Evolutionary conservation across 2,888 invertebrate genomes (phyloP).

Genomic region (Halictus quadricinctus): DNA sequence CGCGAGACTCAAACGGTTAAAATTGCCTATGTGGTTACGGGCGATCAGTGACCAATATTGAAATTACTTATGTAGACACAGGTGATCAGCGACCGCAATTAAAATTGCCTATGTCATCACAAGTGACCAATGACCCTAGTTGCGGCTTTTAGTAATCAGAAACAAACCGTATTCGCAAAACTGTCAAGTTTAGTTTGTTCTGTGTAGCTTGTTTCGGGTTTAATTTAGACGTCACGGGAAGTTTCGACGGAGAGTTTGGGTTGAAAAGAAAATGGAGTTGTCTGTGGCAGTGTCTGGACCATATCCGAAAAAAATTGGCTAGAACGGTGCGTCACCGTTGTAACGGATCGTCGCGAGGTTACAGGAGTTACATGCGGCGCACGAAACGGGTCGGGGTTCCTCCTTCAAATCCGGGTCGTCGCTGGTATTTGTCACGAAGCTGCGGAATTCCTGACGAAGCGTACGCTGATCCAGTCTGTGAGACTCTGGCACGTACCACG

Average conservation of each 20-base stretch:
- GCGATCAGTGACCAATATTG: no score
- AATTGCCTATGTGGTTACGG: no score
- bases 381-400: constrained; percentile 36
- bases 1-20: no score
- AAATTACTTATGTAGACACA: no score
- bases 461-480: constrained; percentile 21
- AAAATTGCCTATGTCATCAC: no score
- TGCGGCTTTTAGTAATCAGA: no score
- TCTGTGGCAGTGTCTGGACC: background rate
- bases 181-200: no score
- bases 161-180: no score
- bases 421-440: constrained; percentile 59
- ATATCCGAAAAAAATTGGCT: constrained; percentile 20
- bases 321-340: constrained; percentile 24
- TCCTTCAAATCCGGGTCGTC: constrained; percentile 59
- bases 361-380: constrained; percentile 42
- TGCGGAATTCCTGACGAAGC: constrained; percentile 54
- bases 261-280: background rate
- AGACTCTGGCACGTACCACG: constrained; percentile 47
- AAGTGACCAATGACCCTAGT: no score
- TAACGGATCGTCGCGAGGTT: constrained; percentile 52
- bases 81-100: no score
- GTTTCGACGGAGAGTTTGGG: background rate
- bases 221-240: background rate
- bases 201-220: background rate